Conservation (phyloP, 2,797 vertebrate genomes). For the Cossypha dichroa region DNA sequence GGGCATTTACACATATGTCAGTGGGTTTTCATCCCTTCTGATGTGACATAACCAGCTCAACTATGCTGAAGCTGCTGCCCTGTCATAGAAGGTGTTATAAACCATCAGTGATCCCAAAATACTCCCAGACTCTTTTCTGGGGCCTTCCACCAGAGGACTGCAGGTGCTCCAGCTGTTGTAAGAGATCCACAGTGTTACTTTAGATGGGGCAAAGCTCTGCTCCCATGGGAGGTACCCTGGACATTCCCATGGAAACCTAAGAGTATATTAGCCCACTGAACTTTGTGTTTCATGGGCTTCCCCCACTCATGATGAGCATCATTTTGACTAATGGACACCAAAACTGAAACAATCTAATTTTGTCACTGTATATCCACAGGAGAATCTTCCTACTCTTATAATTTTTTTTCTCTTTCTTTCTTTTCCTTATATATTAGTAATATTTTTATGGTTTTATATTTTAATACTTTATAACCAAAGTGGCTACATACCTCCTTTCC, state of each 20-base stretch:
- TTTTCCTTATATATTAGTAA: neutral
- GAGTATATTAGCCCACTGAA: neutral
- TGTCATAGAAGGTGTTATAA: neutral
- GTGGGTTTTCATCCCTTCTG: neutral
- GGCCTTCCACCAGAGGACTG: neutral
- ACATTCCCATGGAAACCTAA: neutral
- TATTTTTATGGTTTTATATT: neutral
- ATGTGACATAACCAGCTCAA: neutral
- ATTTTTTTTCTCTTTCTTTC: neutral
- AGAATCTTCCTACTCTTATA: neutral
- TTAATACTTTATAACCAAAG: neutral
- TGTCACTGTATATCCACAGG: rapidly evolving
- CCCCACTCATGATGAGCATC: rapidly evolving
- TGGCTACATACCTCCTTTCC: too few species aligned
- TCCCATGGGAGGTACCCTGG: neutral
- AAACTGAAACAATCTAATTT: neutral
- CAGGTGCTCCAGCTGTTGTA: neutral
- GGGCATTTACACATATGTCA: neutral
- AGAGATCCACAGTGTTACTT: neutral
- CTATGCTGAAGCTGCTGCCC: rapidly evolving
- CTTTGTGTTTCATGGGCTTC: neutral
- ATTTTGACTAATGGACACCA: rapidly evolving
- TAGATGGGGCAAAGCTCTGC: neutral
- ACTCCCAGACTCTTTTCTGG: neutral
- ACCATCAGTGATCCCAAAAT: neutral